A percentile compares a stretch with the other conserved stretches of the same genome.
phyloP scores from a whole-genome alignment of 2,113 vertebrate genomes.

The Gorsachius goisagi region DNA sequence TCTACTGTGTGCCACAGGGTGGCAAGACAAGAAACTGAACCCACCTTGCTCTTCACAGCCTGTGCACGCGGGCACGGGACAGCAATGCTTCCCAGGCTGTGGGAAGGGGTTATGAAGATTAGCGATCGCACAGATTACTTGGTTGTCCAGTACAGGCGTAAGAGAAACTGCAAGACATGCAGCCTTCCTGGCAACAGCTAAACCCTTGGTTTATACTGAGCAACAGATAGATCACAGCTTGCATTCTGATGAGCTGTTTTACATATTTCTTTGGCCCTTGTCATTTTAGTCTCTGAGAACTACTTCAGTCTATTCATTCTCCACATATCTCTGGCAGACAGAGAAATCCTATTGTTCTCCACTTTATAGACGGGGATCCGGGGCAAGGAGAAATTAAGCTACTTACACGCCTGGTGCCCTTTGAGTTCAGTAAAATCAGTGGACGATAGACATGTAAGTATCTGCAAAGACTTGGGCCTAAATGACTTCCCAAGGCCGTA shows the following conservation, averaged over 20 bases:
- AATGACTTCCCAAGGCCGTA: background rate
- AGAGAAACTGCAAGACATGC: background rate
- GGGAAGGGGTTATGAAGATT: background rate
- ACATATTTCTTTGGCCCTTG: conserved; percentile 16
- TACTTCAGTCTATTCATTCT: conserved; percentile 25
- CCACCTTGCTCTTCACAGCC: background rate
- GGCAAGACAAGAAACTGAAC: background rate
- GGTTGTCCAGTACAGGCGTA: background rate
- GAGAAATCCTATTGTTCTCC: conserved; percentile 8
- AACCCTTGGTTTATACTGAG: conserved; percentile 16
- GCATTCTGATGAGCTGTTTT: conserved; percentile 51
- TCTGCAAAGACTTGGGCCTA: background rate
- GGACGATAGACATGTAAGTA: background rate
- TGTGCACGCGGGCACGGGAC: background rate
- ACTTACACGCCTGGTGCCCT: background rate
- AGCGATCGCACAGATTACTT: background rate
- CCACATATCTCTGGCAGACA: background rate
- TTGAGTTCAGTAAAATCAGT: background rate
- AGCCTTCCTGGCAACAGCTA: conserved; percentile 29
- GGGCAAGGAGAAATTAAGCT: conserved; percentile 13
- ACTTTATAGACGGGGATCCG: background rate
- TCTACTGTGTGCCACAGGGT: background rate
- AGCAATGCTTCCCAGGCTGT: background rate
- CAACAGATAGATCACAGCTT: conserved; percentile 14
- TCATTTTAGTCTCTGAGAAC: conserved; percentile 22